Conservation (phyloP, 2,797 vertebrate genomes). For the Fistularia tabacaria region DNA sequence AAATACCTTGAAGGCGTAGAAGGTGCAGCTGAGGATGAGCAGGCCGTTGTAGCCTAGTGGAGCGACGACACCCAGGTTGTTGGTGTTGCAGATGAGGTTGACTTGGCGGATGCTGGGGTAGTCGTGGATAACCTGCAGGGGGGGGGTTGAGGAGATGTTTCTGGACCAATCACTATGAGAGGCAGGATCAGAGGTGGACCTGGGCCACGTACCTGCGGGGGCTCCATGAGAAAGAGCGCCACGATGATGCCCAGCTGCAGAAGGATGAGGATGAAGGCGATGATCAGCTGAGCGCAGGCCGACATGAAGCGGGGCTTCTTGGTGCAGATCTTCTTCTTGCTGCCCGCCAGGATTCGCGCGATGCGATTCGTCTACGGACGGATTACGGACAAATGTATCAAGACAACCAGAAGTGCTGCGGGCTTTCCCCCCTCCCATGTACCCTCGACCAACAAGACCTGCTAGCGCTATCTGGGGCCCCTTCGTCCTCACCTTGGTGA, state of each 20-base stretch:
- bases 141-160: not conserved
- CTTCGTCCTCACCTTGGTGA: conserved; percentile 80
- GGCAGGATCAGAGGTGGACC: not conserved
- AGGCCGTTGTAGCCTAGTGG: conserved; percentile 95
- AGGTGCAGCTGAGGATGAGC: conserved; percentile 96
- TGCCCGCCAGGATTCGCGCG: conserved; percentile 95
- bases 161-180: not conserved
- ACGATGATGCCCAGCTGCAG: conserved; percentile 95
- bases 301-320: conserved; percentile 99
- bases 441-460: too few relatives aligned
- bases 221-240: conserved; percentile 94
- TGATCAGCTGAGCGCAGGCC: conserved; percentile 95
- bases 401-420: not conserved
- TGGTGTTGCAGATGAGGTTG: conserved; percentile 95
- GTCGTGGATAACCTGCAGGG: conserved; percentile 82
- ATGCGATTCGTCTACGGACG: conserved; percentile 80
- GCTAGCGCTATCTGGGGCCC: not conserved
- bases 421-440: conserved; percentile 41
- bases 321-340: conserved; percentile 99
- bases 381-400: conserved; percentile 12
- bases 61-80: conserved; percentile 91
- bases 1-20: conserved; percentile 91
- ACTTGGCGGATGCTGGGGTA: conserved; percentile 96
- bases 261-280: conserved; percentile 92
- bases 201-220: conserved; percentile 77